Conservation (phyloP, 2,797 vertebrate species). For the Hoplostethus mediterraneus region DNA sequence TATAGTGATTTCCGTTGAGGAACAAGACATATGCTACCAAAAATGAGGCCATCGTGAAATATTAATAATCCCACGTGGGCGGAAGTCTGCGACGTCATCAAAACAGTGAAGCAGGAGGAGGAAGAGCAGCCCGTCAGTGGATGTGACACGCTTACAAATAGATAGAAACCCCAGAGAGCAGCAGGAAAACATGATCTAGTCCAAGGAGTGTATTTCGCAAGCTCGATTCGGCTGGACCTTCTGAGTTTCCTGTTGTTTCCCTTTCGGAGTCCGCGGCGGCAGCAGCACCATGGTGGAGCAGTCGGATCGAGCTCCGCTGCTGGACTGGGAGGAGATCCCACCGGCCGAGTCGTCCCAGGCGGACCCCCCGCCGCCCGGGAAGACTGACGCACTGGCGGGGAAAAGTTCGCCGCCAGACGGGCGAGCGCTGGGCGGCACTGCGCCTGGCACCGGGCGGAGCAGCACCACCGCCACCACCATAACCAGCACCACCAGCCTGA, state of each 20-base stretch:
- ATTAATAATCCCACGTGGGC: conserved; percentile 81
- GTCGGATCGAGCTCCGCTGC: conserved; percentile 93
- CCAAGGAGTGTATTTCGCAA: conserved; percentile 33
- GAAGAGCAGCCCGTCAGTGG: conserved; percentile 52
- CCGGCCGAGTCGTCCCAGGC: conserved; percentile 80
- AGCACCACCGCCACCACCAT: conserved; percentile 17
- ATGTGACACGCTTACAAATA: conserved; percentile 82
- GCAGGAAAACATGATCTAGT: conserved; percentile 63
- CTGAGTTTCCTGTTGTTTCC: conserved; percentile 18
- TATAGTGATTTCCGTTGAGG: too few species aligned
- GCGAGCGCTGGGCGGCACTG: conserved; percentile 52
- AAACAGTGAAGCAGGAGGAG: conserved; percentile 77
- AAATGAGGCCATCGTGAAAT: conserved; percentile 64
- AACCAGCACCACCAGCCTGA: conserved; percentile 53
- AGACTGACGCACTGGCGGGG: conserved; percentile 55
- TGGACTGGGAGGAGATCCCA: conserved; percentile 95
- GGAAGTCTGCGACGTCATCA: conserved; percentile 86
- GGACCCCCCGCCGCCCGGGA: conserved; percentile 65
- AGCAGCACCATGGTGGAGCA: conserved; percentile 88
- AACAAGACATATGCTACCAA: not conserved
- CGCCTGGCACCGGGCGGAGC: conserved; percentile 63
- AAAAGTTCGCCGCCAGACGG: conserved; percentile 70
- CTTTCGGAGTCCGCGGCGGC: conserved; percentile 16
- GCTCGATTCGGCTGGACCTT: conserved; percentile 2
- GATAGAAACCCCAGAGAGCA: conserved; percentile 45